Conservation (phyloP, 2,888 invertebrate species). For the Cephus nigrinus region DNA sequence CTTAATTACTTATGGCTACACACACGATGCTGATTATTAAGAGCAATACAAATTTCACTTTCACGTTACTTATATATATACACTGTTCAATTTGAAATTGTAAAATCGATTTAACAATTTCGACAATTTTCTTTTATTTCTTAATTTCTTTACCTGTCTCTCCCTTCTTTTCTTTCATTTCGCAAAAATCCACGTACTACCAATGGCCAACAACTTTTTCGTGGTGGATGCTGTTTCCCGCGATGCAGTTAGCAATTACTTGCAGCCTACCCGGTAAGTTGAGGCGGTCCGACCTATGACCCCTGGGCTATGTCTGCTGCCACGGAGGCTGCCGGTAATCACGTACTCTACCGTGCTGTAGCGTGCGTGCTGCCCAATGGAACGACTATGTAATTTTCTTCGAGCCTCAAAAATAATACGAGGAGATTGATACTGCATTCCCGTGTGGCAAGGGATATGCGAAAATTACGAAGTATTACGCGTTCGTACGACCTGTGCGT, state of each 20-base stretch:
- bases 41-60: neutral
- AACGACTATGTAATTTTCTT: conserved; percentile 57
- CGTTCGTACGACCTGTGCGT: neutral
- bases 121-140: neutral
- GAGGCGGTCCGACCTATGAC: conserved; percentile 63
- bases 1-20: neutral
- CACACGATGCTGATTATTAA: neutral
- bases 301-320: conserved; percentile 53
- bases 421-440: conserved; percentile 37
- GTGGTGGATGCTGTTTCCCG: conserved; percentile 49
- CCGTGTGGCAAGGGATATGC: neutral
- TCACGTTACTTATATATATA: neutral
- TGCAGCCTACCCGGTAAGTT: conserved; percentile 57
- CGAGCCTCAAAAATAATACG: conserved; percentile 54
- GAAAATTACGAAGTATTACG: neutral
- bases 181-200: conserved; percentile 20
- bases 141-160: conserved; percentile 5
- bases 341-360: conserved; percentile 56
- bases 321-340: conserved; percentile 60
- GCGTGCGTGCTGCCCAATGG: conserved; percentile 39
- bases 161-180: neutral
- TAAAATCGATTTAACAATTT: neutral
- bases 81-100: neutral
- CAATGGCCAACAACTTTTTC: neutral
- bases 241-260: conserved; percentile 61